Base-by-base conservation (phyloP, 2,888 invertebrate species). In the Xestia rhomboidea region DNA sequence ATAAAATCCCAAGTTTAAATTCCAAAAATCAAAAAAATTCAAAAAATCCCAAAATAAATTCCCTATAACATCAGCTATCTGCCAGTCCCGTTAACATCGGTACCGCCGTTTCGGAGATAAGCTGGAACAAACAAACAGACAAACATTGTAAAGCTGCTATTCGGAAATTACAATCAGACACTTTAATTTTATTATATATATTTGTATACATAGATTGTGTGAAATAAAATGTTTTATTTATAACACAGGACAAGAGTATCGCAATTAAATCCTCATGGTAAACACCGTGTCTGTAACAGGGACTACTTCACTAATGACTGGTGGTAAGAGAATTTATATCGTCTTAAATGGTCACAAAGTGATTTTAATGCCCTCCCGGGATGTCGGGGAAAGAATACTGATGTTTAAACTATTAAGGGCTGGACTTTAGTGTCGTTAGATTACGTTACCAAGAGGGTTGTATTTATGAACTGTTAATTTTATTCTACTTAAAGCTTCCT, bases 361-460 rank as follows among this genome's bases (percentile, higher is more conserved):
- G 89, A 89, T 88, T 89, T 77, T 76, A 84, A 85, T 83, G 82
- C 63, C 71, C 81, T n/a, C 67, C 8, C 2, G 73, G 73, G 83
- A 51, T 49, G 70, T 24, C n/a, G 69, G 44, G 66, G 74, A 73
- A 80, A 86, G 88, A 88, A 89, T 89, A 88, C 84, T 82, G 83
- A 84, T 88, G 84, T 81, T 82, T 77, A 66, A 85, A 85, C 85
- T 89, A 83, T 83, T 82, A 84, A 73, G 76, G 79, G 71, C 38
- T 74, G 76, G 79, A 68, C 70, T 86, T 72, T 15, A 71, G 67
- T 66, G 81, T 49, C 68, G 63, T 84, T 68, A 67, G 68, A 72
- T 83, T 78, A 76, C 75, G n/a, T 46, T n/a, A 49, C 73, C 49
- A 62, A 15, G 77, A 67, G 67, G 81, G 64, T 72, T 18, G 18